Evolutionary conservation across 2,888 invertebrate genomes (phyloP).

Genomic region (Unio delphinus): DNA sequence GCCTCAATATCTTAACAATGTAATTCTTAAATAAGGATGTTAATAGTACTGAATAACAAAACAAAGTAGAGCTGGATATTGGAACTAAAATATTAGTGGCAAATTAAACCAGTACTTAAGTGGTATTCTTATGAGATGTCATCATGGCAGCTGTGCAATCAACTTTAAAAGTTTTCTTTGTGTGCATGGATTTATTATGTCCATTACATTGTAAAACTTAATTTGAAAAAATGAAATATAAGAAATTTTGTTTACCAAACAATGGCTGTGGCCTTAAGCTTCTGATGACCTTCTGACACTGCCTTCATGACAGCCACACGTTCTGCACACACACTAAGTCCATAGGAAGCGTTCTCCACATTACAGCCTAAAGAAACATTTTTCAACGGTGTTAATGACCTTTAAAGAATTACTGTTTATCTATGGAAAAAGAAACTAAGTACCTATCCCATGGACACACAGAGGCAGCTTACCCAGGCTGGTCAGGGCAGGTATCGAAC

Average conservation of each 20-base stretch:
- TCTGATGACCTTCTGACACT: conserved; percentile 84
- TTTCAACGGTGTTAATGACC: too few relatives aligned
- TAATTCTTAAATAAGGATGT: too few relatives aligned
- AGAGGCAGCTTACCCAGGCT: too few relatives aligned
- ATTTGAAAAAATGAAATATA: not conserved
- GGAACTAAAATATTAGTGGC: not conserved
- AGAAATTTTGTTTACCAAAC: conserved; percentile 70
- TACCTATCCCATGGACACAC: too few relatives aligned
- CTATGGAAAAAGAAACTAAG: too few relatives aligned
- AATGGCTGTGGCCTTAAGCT: conserved; percentile 77
- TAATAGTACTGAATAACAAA: too few relatives aligned
- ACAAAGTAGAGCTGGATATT: not conserved
- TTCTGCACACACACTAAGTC: conserved; percentile 90
- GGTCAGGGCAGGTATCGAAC: too few relatives aligned
- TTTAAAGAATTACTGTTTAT: too few relatives aligned
- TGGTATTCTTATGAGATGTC: not conserved
- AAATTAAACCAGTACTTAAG: not conserved
- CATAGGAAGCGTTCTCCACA: conserved; percentile 89
- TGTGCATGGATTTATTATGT: not conserved
- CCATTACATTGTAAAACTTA: not conserved
- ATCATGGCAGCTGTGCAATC: not conserved
- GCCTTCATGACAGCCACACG: conserved; percentile 87
- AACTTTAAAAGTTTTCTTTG: not conserved
- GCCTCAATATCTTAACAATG: too few relatives aligned
- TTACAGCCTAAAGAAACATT: conserved; percentile 81